These are phyloP conservation scores for Orycteropus afer DNA, from an alignment of 2,113 vertebrate species.

Conservation along the genomic window DNA sequence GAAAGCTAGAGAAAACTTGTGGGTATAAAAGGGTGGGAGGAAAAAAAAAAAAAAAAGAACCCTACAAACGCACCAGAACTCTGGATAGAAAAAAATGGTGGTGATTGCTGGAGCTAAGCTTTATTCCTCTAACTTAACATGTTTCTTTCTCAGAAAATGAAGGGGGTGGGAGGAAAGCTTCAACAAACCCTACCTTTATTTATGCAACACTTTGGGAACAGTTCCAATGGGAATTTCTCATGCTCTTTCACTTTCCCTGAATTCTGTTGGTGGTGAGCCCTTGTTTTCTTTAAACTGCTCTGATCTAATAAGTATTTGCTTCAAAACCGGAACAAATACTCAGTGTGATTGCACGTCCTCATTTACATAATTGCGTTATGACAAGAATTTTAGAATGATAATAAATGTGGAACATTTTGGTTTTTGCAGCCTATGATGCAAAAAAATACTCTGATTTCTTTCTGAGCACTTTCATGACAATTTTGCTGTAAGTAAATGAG, in stretches of 20 bases:
- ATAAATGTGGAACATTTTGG: slow-evolving; percentile 75
- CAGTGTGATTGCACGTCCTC: slow-evolving; percentile 69
- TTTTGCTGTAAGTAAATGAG: slow-evolving; percentile 56
- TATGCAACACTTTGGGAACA: slow-evolving; percentile 83
- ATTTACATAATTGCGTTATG: slow-evolving; percentile 83
- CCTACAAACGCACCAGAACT: slow-evolving; percentile 67
- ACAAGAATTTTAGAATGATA: slow-evolving; percentile 74
- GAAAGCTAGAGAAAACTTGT: slow-evolving; percentile 80
- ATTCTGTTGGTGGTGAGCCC: slow-evolving; percentile 78
- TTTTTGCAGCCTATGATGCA: slow-evolving; percentile 50
- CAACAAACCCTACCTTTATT: slow-evolving; percentile 81
- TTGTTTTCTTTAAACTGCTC: slow-evolving; percentile 77
- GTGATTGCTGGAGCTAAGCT: slow-evolving; percentile 66
- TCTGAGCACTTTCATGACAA: slow-evolving; percentile 56
- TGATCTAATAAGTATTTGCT: slow-evolving; percentile 77
- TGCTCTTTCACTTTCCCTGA: slow-evolving; percentile 85
- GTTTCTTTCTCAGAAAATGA: slow-evolving; percentile 75
- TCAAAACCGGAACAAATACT: slow-evolving; percentile 82
- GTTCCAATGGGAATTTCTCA: slow-evolving; percentile 87
- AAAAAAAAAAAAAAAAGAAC: neutral
- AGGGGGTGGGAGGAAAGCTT: slow-evolving; percentile 47
- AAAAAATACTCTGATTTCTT: slow-evolving; percentile 45
- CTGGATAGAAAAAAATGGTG: slow-evolving; percentile 76
- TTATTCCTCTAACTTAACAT: slow-evolving; percentile 73
- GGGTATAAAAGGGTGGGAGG: slow-evolving; percentile 78